Evolutionary conservation across 2,888 invertebrate species (phyloP).

Genomic region (Nemurella pictetii): DNA sequence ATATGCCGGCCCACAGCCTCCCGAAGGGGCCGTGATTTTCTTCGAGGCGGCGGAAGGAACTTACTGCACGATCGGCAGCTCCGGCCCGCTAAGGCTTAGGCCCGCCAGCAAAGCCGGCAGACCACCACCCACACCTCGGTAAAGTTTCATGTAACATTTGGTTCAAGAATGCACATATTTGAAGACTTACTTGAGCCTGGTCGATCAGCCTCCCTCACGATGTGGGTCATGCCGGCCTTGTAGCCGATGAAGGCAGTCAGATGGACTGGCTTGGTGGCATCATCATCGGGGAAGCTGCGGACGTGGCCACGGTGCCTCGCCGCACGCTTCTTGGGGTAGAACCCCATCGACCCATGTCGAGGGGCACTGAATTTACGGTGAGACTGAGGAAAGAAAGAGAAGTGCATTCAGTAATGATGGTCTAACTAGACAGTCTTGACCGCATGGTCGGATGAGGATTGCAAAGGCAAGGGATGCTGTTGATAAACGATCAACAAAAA

Average conservation of each 20-base stretch:
- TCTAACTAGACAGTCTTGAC: neutral
- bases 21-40: conserved; percentile 28
- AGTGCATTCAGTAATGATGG: neutral
- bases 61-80: conserved; percentile 50
- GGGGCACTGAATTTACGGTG: conserved; percentile 99
- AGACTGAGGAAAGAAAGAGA: conserved; percentile 69
- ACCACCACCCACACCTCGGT: conserved; percentile 1
- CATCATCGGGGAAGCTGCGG: conserved; percentile 99
- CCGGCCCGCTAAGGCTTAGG: conserved; percentile 46
- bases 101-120: neutral
- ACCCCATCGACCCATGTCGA: conserved; percentile 99
- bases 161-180: neutral
- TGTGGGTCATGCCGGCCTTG: conserved; percentile 99
- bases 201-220: conserved; percentile 97
- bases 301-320: conserved; percentile 97
- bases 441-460: neutral
- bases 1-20: conserved; percentile 36
- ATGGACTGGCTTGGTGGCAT: conserved; percentile 93
- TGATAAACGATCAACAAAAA: no score
- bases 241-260: conserved; percentile 97
- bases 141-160: neutral
- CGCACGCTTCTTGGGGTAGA: conserved; percentile 98
- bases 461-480: no score
- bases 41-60: conserved; percentile 42
- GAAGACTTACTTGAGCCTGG: conserved; percentile 92